A percentile compares a stretch with the other conserved stretches of the same genome.
phyloP scores from a whole-genome alignment of 2,113 vertebrate species.

The Tupaia tana region DNA sequence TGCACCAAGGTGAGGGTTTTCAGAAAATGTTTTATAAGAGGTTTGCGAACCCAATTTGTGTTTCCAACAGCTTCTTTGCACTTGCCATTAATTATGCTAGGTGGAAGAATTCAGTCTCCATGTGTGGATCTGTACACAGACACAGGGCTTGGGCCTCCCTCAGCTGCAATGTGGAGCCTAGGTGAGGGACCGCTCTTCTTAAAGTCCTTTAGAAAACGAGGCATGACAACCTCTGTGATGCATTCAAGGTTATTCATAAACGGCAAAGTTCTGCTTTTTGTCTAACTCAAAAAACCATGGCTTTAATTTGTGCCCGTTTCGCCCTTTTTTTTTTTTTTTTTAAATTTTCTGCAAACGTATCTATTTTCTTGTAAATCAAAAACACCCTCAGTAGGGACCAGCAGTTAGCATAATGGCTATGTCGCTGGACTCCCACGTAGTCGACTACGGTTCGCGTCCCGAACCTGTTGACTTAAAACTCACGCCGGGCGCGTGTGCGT shows the following conservation, averaged over 20 bases:
- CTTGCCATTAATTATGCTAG: background rate
- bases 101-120: background rate
- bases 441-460: too few species aligned
- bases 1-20: background rate
- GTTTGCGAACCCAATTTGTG: background rate
- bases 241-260: background rate
- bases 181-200: background rate
- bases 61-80: slow-evolving; percentile 24
- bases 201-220: background rate
- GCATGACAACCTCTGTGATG: background rate
- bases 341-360: background rate
- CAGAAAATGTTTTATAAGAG: slow-evolving; percentile 44
- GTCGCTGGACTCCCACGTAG: too few species aligned
- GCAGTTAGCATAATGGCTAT: too few species aligned
- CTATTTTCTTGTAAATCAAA: background rate
- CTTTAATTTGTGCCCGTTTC: background rate
- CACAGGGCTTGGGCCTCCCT: accelerated
- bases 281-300: background rate
- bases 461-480: too few species aligned
- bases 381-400: background rate
- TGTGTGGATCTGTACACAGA: background rate
- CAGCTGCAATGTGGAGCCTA: accelerated
- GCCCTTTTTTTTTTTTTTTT: background rate
- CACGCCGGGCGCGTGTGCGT: too few species aligned
- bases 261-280: background rate